Conservation (phyloP, 2,113 vertebrate genomes). For the Chaetodon auriga region DNA sequence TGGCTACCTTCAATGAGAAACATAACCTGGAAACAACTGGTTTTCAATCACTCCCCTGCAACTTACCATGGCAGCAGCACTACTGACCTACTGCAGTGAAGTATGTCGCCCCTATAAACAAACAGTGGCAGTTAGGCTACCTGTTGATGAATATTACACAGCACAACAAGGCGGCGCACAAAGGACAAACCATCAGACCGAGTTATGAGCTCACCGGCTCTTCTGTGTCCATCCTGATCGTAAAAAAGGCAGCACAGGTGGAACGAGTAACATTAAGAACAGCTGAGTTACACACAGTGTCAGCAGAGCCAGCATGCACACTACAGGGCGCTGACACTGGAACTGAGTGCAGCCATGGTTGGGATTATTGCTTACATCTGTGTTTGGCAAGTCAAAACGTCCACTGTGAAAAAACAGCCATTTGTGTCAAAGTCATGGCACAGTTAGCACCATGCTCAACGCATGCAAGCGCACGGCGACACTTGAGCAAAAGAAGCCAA, state of each 20-base stretch:
- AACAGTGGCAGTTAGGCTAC: background rate
- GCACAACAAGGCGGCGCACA: background rate
- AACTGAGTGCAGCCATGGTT: background rate
- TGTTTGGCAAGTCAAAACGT: constrained; percentile 14
- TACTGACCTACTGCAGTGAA: background rate
- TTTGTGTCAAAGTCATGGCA: background rate
- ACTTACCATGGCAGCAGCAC: background rate
- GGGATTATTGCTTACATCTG: constrained; percentile 22
- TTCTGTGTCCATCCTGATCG: background rate
- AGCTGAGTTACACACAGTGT: background rate
- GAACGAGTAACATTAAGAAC: background rate
- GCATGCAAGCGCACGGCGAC: background rate
- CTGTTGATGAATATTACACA: background rate
- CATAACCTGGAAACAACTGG: background rate
- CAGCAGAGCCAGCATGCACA: background rate
- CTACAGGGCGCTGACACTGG: background rate
- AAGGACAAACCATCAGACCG: background rate
- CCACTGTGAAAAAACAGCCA: background rate
- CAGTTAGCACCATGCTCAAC: background rate
- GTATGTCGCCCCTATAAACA: background rate
- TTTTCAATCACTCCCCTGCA: constrained; percentile 1
- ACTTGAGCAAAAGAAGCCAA: constrained; percentile 5
- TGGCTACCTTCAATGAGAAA: constrained; percentile 1
- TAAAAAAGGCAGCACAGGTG: background rate
- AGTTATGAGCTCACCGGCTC: background rate